Evolutionary conservation across 1,140 invertebrate species (phyloP).

Genomic region (Drosophila setifemur): DNA sequence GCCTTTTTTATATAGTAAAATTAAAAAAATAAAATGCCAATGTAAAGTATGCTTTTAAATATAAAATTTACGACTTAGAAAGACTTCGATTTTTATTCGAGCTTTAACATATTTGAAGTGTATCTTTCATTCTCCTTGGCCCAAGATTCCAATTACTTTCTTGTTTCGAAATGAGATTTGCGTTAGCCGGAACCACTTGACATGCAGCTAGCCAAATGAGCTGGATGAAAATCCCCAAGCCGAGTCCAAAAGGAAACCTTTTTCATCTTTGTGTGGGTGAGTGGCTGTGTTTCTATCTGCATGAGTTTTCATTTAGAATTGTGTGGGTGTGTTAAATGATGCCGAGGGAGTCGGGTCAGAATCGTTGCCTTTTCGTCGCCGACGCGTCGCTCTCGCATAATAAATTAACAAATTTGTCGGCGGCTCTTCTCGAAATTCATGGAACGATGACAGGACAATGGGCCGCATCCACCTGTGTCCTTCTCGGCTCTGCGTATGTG

Average conservation of each 20-base stretch:
- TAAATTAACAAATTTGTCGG: constrained; percentile 81
- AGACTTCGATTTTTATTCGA: too few species aligned
- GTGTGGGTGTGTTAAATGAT: constrained; percentile 54
- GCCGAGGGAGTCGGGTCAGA: constrained; percentile 42
- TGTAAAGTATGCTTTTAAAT: too few species aligned
- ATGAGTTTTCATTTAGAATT: constrained; percentile 1
- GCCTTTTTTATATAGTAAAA: too few species aligned
- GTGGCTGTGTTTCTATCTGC: neutral
- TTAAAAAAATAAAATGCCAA: too few species aligned
- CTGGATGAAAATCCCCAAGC: constrained; percentile 21
- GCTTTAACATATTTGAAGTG: too few species aligned
- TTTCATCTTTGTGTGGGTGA: constrained; percentile 36
- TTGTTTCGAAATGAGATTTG: constrained; percentile 70
- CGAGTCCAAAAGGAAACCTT: constrained; percentile 17
- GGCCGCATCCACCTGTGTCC: constrained; percentile 69
- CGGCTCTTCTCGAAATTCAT: constrained; percentile 63
- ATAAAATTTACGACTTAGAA: too few species aligned
- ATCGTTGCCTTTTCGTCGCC: constrained; percentile 32
- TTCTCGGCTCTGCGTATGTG: constrained; percentile 2
- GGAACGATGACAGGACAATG: constrained; percentile 62
- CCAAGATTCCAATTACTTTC: constrained; percentile 4
- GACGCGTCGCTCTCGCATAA: constrained; percentile 59
- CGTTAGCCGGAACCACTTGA: constrained; percentile 60
- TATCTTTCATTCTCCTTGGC: neutral
- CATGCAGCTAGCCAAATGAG: constrained; percentile 54